These are phyloP conservation scores for Caenorhabditis becei DNA, from an alignment of 2,888 invertebrate genomes.

Conservation along the genomic window DNA sequence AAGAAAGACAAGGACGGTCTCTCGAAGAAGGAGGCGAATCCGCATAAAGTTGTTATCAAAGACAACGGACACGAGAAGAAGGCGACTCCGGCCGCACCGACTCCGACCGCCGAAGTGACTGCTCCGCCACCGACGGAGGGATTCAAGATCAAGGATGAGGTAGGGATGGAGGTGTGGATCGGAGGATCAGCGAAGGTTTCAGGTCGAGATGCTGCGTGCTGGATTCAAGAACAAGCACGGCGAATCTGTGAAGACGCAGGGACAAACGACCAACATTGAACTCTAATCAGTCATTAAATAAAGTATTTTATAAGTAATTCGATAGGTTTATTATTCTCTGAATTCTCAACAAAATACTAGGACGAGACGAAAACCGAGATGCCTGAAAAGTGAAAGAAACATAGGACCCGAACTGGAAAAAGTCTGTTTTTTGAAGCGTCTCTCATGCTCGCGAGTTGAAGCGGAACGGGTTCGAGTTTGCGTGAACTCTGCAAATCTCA, in stretches of 20 bases:
- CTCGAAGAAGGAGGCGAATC: constrained; percentile 15
- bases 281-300: constrained; percentile 19
- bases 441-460: not conserved
- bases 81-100: constrained; percentile 32
- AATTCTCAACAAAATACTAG: constrained; percentile 26
- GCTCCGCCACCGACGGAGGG: constrained; percentile 54
- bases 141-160: constrained; percentile 56
- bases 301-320: too few relatives aligned
- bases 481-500: constrained; percentile 62
- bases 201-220: constrained; percentile 62
- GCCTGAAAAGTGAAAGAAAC: constrained; percentile 41
- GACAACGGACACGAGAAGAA: constrained; percentile 45
- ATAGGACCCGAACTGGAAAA: constrained; percentile 17
- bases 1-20: constrained; percentile 23
- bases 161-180: not conserved
- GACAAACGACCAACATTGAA: constrained; percentile 49
- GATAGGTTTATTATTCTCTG: too few relatives aligned
- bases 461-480: constrained; percentile 48
- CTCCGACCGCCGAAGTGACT: constrained; percentile 49
- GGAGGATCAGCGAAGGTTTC: too few relatives aligned
- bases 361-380: constrained; percentile 28
- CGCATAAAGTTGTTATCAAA: constrained; percentile 41
- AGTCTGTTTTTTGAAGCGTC: not conserved
- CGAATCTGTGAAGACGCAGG: constrained; percentile 50
- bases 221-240: constrained; percentile 61